Conservation (phyloP, 2,797 vertebrate species). For the Ptychobarbus kaznakovi region DNA sequence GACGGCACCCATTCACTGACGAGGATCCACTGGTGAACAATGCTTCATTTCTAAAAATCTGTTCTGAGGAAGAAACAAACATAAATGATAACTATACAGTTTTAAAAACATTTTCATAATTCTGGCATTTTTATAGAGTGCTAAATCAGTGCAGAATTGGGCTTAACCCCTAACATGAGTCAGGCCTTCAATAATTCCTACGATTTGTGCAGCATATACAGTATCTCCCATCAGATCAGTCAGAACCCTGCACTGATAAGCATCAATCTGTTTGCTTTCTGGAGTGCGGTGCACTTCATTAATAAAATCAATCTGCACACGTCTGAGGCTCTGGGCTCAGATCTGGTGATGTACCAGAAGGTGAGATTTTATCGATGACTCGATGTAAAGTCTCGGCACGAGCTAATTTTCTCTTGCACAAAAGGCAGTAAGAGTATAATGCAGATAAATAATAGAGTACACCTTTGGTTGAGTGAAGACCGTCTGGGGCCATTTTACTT, state of each 20-base stretch:
- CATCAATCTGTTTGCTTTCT: constrained; percentile 53
- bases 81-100: neutral
- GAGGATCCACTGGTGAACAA: no score
- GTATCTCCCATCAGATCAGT: constrained; percentile 21
- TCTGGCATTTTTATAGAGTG: neutral
- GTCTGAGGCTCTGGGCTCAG: constrained; percentile 9
- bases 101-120: neutral
- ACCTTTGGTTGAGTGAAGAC: neutral
- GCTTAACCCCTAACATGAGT: neutral
- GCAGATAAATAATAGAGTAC: constrained; percentile 25
- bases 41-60: neutral
- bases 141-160: neutral
- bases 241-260: constrained; percentile 39
- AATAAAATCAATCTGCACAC: constrained; percentile 54
- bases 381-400: constrained; percentile 2
- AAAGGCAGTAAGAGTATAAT: neutral
- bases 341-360: constrained; percentile 26
- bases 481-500: neutral
- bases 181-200: neutral
- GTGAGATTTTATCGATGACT: constrained; percentile 27
- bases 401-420: constrained; percentile 16
- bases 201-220: neutral
- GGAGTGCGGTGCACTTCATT: constrained; percentile 37
- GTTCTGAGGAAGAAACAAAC: neutral
- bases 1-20: no score